Conservation (phyloP, 2,888 invertebrate genomes). For the Xanthostigma xanthostigma region DNA sequence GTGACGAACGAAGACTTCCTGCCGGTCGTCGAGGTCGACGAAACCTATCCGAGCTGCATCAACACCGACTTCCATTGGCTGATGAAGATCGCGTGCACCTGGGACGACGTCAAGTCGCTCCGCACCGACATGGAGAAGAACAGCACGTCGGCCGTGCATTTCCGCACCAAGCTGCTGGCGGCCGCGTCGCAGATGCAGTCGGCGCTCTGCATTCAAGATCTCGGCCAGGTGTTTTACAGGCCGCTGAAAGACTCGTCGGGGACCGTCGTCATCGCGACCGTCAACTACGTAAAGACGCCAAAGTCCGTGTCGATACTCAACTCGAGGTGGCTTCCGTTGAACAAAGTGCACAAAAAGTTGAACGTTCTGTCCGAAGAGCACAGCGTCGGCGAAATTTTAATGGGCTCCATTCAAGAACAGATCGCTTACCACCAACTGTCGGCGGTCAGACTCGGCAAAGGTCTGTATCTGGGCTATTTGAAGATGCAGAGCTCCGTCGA, state of each 20-base stretch:
- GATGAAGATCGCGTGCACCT: constrained; percentile 92
- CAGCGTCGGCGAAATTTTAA: constrained; percentile 67
- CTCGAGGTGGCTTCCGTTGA: constrained; percentile 82
- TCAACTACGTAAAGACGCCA: constrained; percentile 64
- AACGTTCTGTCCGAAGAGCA: constrained; percentile 58
- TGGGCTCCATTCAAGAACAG: constrained; percentile 76
- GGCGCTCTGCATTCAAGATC: constrained; percentile 78
- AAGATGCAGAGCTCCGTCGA: constrained; percentile 95
- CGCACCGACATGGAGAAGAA: constrained; percentile 92
- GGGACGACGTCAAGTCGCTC: constrained; percentile 89
- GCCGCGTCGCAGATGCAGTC: constrained; percentile 89
- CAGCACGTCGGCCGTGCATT: constrained; percentile 79
- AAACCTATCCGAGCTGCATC: constrained; percentile 82
- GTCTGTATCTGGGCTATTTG: constrained; percentile 88
- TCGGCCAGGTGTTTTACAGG: constrained; percentile 88
- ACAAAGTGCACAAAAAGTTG: constrained; percentile 67
- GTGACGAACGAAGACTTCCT: constrained; percentile 95
- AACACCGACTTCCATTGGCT: constrained; percentile 95
- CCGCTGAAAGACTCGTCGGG: constrained; percentile 81
- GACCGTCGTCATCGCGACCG: constrained; percentile 78
- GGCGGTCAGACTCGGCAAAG: constrained; percentile 64
- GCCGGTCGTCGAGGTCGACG: constrained; percentile 93
- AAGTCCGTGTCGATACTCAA: constrained; percentile 81
- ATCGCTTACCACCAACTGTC: constrained; percentile 63
- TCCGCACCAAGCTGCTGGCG: constrained; percentile 79